phyloP scores from a whole-genome alignment of 2,113 vertebrate genomes.

The Centropus bengalensis region DNA sequence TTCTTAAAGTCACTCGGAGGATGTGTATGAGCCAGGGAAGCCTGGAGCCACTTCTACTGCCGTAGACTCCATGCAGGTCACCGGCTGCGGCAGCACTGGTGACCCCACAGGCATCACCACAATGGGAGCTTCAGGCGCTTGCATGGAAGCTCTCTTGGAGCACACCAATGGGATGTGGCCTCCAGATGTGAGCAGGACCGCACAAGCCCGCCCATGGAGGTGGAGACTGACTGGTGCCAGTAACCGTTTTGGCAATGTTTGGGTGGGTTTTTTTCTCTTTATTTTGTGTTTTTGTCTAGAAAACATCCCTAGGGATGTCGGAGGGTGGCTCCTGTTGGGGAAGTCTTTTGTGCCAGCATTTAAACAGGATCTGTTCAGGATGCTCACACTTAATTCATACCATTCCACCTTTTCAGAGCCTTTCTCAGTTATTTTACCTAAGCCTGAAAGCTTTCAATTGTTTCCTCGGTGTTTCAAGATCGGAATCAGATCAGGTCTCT shows the following conservation, averaged over 20 bases:
- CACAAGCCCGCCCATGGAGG: accelerated
- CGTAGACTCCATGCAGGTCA: not conserved
- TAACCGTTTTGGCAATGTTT: not conserved
- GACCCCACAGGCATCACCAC: not conserved
- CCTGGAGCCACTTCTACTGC: accelerated
- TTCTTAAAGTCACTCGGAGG: not conserved
- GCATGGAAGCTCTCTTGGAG: not conserved
- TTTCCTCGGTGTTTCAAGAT: slow-evolving; percentile 25
- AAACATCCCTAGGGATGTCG: not conserved
- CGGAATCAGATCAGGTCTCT: slow-evolving; percentile 35
- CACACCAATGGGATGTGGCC: not conserved
- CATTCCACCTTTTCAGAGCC: not conserved
- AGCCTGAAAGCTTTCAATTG: slow-evolving; percentile 41
- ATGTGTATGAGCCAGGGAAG: not conserved
- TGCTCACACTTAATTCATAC: slow-evolving; percentile 21
- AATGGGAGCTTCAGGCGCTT: not conserved
- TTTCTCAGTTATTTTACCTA: slow-evolving; percentile 26
- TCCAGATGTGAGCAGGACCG: not conserved
- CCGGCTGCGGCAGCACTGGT: not conserved
- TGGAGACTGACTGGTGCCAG: not conserved
- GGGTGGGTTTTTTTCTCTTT: not conserved
- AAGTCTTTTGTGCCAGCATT: slow-evolving; percentile 9
- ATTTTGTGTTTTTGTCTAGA: not conserved
- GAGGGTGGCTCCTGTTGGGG: not conserved
- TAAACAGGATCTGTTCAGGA: slow-evolving; percentile 44